phyloP scores from a whole-genome alignment of 2,113 vertebrate species.

The Ia io region DNA sequence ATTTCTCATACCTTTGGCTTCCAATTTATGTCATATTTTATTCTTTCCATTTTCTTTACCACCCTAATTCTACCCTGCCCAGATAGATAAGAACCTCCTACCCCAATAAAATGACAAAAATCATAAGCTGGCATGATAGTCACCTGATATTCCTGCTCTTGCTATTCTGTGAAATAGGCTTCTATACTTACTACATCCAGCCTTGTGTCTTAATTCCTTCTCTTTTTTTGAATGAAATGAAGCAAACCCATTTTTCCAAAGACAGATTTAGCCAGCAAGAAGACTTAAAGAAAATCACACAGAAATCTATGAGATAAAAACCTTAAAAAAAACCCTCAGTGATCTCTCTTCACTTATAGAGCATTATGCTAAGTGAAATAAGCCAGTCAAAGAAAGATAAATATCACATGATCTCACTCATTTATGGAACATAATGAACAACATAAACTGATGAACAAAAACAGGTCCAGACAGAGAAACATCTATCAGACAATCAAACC shows the following conservation, averaged over 20 bases:
- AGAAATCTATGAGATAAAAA: neutral
- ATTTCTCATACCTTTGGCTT: neutral
- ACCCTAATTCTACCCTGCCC: neutral
- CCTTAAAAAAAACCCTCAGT: neutral
- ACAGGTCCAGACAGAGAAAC: too few relatives aligned
- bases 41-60: neutral
- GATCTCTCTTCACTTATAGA: neutral
- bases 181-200: neutral
- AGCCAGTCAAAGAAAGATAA: too few relatives aligned
- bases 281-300: neutral
- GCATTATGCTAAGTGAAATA: too few relatives aligned
- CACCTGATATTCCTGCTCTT: neutral
- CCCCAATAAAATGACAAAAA: too few relatives aligned
- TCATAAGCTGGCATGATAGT: neutral
- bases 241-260: neutral
- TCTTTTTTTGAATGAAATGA: neutral
- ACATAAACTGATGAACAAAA: too few relatives aligned
- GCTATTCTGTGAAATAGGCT: neutral
- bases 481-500: too few relatives aligned
- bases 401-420: too few relatives aligned
- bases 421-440: too few relatives aligned
- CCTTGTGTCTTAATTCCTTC: neutral
- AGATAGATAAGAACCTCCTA: neutral
- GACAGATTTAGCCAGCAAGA: neutral
- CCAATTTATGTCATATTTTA: neutral